Evolutionary conservation across 2,797 vertebrate species (phyloP).

Genomic region (Enteromius treurensis): DNA sequence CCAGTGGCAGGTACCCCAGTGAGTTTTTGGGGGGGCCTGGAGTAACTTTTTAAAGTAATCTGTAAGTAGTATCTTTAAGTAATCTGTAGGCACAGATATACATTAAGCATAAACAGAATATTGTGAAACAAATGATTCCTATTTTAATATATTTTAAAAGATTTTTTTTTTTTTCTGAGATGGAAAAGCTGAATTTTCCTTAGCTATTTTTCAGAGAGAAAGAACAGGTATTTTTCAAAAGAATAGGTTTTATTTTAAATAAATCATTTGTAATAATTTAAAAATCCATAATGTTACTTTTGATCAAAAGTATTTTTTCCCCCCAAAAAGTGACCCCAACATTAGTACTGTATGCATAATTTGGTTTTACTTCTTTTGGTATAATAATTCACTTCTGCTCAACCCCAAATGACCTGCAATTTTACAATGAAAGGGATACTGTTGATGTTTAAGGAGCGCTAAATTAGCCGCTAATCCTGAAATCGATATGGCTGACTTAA

Average conservation of each 20-base stretch:
- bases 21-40: not conserved
- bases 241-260: not conserved
- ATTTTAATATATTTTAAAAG: not conserved
- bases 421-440: slow-evolving; percentile 53
- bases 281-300: not conserved
- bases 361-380: not conserved
- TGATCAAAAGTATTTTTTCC: not conserved
- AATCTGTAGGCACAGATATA: no score
- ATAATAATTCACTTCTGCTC: not conserved
- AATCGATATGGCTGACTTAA: slow-evolving; percentile 68
- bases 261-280: not conserved
- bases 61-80: no score
- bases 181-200: not conserved
- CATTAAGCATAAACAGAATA: not conserved
- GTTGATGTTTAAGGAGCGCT: slow-evolving; percentile 49
- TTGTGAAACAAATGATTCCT: not conserved
- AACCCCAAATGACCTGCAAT: slow-evolving; percentile 15
- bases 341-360: not conserved
- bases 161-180: not conserved
- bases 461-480: slow-evolving; percentile 58
- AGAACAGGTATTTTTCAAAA: no score
- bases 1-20: not conserved
- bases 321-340: not conserved
- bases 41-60: slow-evolving; percentile 3
- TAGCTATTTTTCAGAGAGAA: not conserved